Evolutionary conservation across 2,113 vertebrate species (phyloP).

Genomic region (Rhagologus leucostigma): DNA sequence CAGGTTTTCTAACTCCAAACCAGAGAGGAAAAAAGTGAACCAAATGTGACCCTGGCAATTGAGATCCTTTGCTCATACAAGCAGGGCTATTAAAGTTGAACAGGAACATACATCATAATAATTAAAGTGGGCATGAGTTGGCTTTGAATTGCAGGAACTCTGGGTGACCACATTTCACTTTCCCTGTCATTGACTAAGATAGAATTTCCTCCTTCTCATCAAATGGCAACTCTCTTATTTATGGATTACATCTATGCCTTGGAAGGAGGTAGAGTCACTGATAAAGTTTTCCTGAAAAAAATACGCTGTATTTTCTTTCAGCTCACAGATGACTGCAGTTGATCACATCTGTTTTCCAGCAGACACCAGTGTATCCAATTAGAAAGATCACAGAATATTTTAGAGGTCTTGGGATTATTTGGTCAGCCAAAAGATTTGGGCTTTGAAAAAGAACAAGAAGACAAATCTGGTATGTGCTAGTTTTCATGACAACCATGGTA

Average conservation of each 20-base stretch:
- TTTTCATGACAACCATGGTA: background rate
- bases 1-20: background rate
- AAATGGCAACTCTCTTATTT: slow-evolving; percentile 35
- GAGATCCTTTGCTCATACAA: background rate
- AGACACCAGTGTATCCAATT: slow-evolving; percentile 42
- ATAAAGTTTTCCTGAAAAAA: slow-evolving; percentile 18
- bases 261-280: slow-evolving; percentile 40
- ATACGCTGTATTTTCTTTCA: slow-evolving; percentile 4
- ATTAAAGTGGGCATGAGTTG: slow-evolving; percentile 41
- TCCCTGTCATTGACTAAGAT: slow-evolving; percentile 28
- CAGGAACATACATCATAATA: background rate
- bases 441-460: slow-evolving; percentile 3
- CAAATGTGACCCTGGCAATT: slow-evolving; percentile 26
- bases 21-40: background rate
- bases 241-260: slow-evolving; percentile 20
- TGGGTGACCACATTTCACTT: slow-evolving; percentile 49
- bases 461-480: background rate
- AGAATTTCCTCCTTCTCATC: slow-evolving; percentile 49
- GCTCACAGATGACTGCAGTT: slow-evolving; percentile 34
- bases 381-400: slow-evolving; percentile 55
- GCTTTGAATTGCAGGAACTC: slow-evolving; percentile 40
- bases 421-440: slow-evolving; percentile 20
- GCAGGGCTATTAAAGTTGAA: slow-evolving; percentile 10
- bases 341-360: slow-evolving; percentile 62
- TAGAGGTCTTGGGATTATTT: slow-evolving; percentile 29